phyloP scores from a whole-genome alignment of 1,140 invertebrate species.

The Gonioctena quinquepunctata region DNA sequence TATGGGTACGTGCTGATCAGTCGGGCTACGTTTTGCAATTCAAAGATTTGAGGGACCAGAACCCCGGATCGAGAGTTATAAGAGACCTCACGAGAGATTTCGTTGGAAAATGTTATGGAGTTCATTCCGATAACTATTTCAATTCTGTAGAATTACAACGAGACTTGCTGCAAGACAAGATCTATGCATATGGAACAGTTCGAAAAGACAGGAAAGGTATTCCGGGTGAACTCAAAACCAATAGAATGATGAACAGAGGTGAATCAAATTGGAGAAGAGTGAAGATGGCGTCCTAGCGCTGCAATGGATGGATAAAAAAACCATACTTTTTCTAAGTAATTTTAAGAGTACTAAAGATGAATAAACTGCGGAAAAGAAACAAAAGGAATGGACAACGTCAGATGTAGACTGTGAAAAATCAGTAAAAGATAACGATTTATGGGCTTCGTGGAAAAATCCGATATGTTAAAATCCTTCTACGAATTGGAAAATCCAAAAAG shows the following conservation, averaged over 20 bases:
- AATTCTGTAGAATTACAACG: slow-evolving; percentile 40
- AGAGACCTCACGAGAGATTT: slow-evolving; percentile 40
- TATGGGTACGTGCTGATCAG: slow-evolving; percentile 35
- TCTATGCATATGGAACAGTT: slow-evolving; percentile 44
- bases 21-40: slow-evolving; percentile 56
- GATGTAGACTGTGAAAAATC: slow-evolving; percentile 14
- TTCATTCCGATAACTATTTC: slow-evolving; percentile 50
- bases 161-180: slow-evolving; percentile 27
- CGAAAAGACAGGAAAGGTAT: slow-evolving; percentile 34
- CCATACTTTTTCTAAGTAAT: slow-evolving; percentile 51
- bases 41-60: slow-evolving; percentile 48
- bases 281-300: slow-evolving; percentile 43
- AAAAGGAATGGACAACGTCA: slow-evolving; percentile 19
- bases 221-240: slow-evolving; percentile 36
- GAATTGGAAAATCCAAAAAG: slow-evolving; percentile 48
- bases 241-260: slow-evolving; percentile 48
- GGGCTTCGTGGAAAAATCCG: slow-evolving; percentile 51
- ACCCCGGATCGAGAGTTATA: slow-evolving; percentile 42
- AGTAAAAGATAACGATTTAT: slow-evolving; percentile 52
- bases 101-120: slow-evolving; percentile 41
- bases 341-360: slow-evolving; percentile 43
- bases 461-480: slow-evolving; percentile 49
- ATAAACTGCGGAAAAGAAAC: slow-evolving; percentile 39
- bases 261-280: slow-evolving; percentile 46
- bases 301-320: slow-evolving; percentile 54